Evolutionary conservation across 2,888 invertebrate genomes (phyloP).

Genomic region (Caenorhabditis zanzibari): DNA sequence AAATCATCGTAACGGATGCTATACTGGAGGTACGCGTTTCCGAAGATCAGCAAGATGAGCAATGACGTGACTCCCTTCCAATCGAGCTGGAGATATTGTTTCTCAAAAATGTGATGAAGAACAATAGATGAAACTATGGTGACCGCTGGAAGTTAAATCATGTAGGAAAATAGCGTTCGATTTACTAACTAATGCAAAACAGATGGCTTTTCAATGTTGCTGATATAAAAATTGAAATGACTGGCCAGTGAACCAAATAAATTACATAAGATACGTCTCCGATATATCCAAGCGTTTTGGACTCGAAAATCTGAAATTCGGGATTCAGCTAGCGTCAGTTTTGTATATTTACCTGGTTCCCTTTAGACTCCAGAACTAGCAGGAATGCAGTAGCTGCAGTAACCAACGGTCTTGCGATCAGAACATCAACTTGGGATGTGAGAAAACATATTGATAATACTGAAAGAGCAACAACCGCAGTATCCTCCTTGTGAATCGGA

Average conservation of each 20-base stretch:
- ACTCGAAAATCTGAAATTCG: slow-evolving; percentile 26
- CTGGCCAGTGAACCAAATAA: slow-evolving; percentile 46
- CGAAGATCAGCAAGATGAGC: not conserved
- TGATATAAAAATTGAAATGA: slow-evolving; percentile 19
- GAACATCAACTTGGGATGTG: slow-evolving; percentile 4
- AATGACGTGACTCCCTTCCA: slow-evolving; percentile 4
- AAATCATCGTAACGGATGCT: slow-evolving; percentile 35
- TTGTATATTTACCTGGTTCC: not conserved
- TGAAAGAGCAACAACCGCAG: not conserved
- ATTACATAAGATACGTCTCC: slow-evolving; percentile 47
- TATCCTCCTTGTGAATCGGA: not conserved
- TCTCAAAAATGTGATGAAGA: slow-evolving; percentile 44
- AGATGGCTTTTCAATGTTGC: slow-evolving; percentile 18
- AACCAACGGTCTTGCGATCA: slow-evolving; percentile 12
- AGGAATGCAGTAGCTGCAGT: slow-evolving; percentile 14
- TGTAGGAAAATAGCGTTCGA: not conserved
- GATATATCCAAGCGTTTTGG: not conserved
- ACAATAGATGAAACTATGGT: slow-evolving; percentile 18
- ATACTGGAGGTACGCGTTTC: slow-evolving; percentile 6
- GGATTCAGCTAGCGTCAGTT: not conserved
- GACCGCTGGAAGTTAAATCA: slow-evolving; percentile 13
- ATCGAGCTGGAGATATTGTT: slow-evolving; percentile 10
- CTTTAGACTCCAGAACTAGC: not conserved
- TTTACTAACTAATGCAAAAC: slow-evolving; percentile 2
- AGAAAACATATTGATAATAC: slow-evolving; percentile 9